These are phyloP conservation scores for Ursus arctos DNA, from an alignment of 2,113 vertebrate species.

Conservation along the genomic window DNA sequence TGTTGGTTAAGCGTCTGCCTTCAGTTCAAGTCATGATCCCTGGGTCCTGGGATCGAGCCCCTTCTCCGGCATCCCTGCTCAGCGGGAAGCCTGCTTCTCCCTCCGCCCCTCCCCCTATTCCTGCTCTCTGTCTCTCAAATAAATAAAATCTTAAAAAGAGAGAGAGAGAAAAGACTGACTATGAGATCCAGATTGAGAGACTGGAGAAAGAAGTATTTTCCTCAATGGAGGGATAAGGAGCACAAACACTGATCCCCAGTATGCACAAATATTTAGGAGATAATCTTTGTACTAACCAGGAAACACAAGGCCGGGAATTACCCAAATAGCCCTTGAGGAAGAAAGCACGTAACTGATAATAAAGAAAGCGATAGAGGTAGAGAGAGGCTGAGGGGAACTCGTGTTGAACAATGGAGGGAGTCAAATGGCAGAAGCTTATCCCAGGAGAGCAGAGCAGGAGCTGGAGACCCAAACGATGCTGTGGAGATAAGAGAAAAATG, in stretches of 20 bases:
- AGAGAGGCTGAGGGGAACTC: neutral
- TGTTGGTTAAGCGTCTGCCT: neutral
- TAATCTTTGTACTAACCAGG: neutral
- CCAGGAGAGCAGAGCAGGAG: neutral
- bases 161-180: neutral
- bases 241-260: neutral
- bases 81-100: fast-evolving
- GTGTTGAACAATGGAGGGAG: neutral
- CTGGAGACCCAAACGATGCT: slow-evolving; percentile 73
- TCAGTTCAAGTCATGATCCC: neutral
- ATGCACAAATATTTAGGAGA: neutral
- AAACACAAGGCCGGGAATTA: neutral
- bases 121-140: neutral
- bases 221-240: neutral
- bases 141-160: neutral
- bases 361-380: neutral
- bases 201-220: neutral
- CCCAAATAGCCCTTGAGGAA: neutral
- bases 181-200: neutral
- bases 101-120: neutral
- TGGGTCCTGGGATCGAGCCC: neutral
- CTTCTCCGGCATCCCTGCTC: neutral
- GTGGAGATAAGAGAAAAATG: slow-evolving; percentile 79
- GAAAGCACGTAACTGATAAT: neutral
- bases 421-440: neutral